These are phyloP conservation scores for Melanotaenia duboulayi DNA, from an alignment of 2,113 vertebrate genomes.

Conservation along the genomic window DNA sequence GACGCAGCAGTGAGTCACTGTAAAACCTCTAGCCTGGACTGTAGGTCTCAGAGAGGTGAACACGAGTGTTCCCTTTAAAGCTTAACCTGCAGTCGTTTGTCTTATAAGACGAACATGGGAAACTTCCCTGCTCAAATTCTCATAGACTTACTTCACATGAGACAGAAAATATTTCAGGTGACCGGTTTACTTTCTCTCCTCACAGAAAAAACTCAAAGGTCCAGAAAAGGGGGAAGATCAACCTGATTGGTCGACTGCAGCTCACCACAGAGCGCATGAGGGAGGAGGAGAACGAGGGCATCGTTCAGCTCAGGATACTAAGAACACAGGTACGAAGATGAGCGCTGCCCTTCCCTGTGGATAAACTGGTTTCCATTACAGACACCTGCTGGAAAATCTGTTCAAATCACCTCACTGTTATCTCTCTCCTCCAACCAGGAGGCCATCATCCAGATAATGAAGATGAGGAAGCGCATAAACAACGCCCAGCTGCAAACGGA, in stretches of 20 bases:
- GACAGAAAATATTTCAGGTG: neutral
- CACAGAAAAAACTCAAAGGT: constrained; percentile 98
- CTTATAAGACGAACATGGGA: too few species aligned
- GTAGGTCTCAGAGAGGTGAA: too few species aligned
- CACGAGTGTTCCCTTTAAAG: too few species aligned
- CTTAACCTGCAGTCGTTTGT: too few species aligned
- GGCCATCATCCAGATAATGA: constrained; percentile 99
- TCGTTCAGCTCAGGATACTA: constrained; percentile 97
- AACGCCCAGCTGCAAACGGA: constrained; percentile 99
- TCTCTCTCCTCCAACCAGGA: constrained; percentile 84
- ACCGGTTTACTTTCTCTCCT: constrained; percentile 3
- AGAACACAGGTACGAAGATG: constrained; percentile 92
- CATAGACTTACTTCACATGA: too few species aligned
- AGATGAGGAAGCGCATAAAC: constrained; percentile 99
- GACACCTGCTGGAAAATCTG: neutral
- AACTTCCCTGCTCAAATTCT: too few species aligned
- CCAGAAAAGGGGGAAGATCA: constrained; percentile 98
- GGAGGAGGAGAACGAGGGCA: constrained; percentile 99
- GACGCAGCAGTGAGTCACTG: too few species aligned
- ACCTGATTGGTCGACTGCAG: constrained; percentile 97
- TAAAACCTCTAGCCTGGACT: too few species aligned
- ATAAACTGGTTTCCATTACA: constrained; percentile 19
- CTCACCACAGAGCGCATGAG: constrained; percentile 98
- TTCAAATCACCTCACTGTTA: neutral
- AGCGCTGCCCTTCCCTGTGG: constrained; percentile 5